These are phyloP conservation scores for Epizoanthus stellaris DNA, from an alignment of 92 coral and sea anemone genomes.

Conservation along the genomic window DNA sequence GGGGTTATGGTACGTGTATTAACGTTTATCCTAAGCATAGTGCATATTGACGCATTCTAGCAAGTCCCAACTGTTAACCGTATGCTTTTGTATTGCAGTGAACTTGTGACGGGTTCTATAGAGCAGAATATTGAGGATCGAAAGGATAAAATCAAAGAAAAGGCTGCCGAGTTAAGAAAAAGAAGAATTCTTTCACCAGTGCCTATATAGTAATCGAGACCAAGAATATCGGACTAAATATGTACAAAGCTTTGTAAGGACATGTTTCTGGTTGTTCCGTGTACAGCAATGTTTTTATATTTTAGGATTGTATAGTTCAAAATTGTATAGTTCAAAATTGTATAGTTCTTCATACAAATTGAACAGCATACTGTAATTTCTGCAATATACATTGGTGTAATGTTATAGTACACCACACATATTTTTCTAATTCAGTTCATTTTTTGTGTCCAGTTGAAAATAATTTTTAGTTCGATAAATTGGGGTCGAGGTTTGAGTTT, in stretches of 20 bases:
- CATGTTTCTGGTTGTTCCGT: not conserved
- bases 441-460: too few species aligned
- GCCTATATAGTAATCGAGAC: slow-evolving; percentile 30
- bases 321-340: too few species aligned
- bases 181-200: slow-evolving; percentile 79
- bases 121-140: slow-evolving; percentile 96
- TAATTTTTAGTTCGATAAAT: too few species aligned
- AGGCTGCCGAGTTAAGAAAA: slow-evolving; percentile 84
- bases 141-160: slow-evolving; percentile 87
- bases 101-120: slow-evolving; percentile 91
- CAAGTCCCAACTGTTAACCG: not conserved
- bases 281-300: not conserved
- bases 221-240: not conserved
- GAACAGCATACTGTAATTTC: too few species aligned
- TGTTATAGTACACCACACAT: too few species aligned
- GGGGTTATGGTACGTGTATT: too few species aligned
- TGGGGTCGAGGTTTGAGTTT: too few species aligned
- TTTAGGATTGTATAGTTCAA: not conserved
- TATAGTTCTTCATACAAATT: too few species aligned
- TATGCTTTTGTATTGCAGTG: slow-evolving; percentile 64
- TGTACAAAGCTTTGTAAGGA: not conserved
- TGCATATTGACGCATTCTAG: not conserved
- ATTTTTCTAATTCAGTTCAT: too few species aligned
- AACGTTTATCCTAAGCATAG: not conserved
- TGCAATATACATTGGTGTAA: too few species aligned